phyloP scores from a whole-genome alignment of 2,888 invertebrate genomes.

The Morinoia aosen region DNA sequence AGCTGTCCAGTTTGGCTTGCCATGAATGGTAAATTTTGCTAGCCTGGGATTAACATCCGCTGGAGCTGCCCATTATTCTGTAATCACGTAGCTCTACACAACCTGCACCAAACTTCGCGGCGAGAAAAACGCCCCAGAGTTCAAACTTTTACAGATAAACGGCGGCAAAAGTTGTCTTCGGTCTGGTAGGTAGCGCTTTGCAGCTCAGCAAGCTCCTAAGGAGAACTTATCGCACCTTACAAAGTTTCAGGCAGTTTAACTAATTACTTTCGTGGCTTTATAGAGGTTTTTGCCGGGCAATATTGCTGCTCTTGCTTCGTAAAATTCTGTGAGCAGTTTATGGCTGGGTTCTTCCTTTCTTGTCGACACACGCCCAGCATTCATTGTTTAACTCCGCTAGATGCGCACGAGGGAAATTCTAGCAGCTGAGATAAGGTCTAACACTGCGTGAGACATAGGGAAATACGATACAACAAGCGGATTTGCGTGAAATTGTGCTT shows the following conservation, averaged over 20 bases:
- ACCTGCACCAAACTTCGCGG: constrained; percentile 15
- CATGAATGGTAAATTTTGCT: neutral
- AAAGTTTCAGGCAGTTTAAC: constrained; percentile 49
- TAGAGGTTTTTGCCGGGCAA: constrained; percentile 29
- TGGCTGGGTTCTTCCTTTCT: neutral
- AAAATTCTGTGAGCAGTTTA: neutral
- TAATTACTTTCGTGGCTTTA: constrained; percentile 52
- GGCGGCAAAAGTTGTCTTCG: constrained; percentile 46
- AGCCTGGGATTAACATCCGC: neutral
- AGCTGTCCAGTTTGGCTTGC: neutral
- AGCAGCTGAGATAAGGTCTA: neutral
- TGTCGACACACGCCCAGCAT: neutral
- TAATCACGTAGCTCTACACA: constrained; percentile 31
- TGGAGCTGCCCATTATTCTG: constrained; percentile 20
- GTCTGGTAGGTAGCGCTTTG: constrained; percentile 51
- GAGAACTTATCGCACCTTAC: constrained; percentile 47
- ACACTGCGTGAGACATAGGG: neutral
- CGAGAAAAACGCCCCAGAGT: neutral
- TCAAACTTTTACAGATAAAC: constrained; percentile 47
- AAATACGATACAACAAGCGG: neutral
- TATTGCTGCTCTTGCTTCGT: constrained; percentile 1
- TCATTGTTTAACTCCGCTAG: neutral
- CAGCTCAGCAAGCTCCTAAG: constrained; percentile 48
- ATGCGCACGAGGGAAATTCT: neutral
- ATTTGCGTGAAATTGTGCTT: neutral